Base-by-base conservation (phyloP, 2,113 vertebrate species). In the Trochalopteron elliotii region DNA sequence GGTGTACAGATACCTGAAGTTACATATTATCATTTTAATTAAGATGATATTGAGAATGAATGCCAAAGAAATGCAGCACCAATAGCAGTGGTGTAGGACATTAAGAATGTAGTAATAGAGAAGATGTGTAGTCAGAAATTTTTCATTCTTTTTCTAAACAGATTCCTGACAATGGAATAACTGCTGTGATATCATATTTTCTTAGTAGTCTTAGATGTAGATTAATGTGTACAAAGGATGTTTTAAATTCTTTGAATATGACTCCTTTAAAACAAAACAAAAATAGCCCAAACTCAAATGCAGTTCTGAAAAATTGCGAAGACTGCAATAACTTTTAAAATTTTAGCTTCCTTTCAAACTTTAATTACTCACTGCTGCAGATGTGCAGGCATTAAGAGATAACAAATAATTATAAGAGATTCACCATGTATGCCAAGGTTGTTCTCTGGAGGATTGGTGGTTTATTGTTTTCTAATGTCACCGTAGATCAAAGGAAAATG, bases 321-420 rank as follows among this genome's bases (percentile, higher is more conserved):
- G 53, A 74, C 39, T 75, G 69, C 91, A 90, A 86, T 88, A 67
- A 64, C 42, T 87, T 57, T 88, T 16, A 70, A 86, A 97, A 86
- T 90, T 90, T 86, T 49, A 90, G 33, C 63, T 86, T 84, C 40
- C 23, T 86, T 90, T 94, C 84, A 92, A 94, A 82, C 30, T 82
- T 87, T 52, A 60, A 91, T 63, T 91, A 67, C 31, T 83, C 63
- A 92, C 64, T 68, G 63, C 70, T 87, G 84, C 50, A 95, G 90
- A 96, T 86, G 79, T 94, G 49, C 37, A 81, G 80, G 55, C 85
- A 94, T 94, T 94, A 94, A 90, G 50, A 95, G 76, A 96, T 56
- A 87, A 74, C 45, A 85, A 95, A 76, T 92, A 93, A 90, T 94
- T 76, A 70, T 65, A 97, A 82, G 35, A 50, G 47, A 96, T 94